Base-by-base conservation (phyloP, 2,113 vertebrate species). In the Ammodytes dubius region DNA sequence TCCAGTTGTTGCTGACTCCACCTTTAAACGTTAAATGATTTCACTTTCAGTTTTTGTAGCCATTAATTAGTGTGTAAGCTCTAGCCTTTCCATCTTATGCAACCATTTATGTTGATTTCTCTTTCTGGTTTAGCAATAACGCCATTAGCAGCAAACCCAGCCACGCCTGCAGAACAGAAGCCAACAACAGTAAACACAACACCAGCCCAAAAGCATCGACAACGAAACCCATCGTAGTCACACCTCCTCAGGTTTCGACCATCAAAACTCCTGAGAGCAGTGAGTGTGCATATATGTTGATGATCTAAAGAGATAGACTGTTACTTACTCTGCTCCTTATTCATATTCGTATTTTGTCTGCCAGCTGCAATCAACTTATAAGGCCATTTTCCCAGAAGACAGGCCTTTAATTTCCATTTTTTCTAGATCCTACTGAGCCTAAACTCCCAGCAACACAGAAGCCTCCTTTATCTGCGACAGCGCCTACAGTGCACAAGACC, bases 391-490 rank as follows among this genome's bases (percentile, higher is more conserved):
- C 60, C 40, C 27, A 7, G 1, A 39, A 6, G 50, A 42, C 12
- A 40, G 5, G 4, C 46, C 35, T 27, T 53, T 42, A 6, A 13
- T 60, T 56, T 12, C 17, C 4, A 2, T 13, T 65, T 53, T 37
- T 60, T 39, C n/a, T 10, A 71, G 49, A 0, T 19, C 1, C 0
- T 6, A 0, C n/a, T 27, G 1, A 0, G 0, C 0, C 0, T 19
- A 0, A 12, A 54, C 1, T 2, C 10, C 0, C 0, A 7, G 2
- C 2, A 8, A 4, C 50, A 11, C 0, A 3, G 61, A 19, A 4
- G 7, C 5, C 40, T 2, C 1, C 8, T 17, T 0, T 46, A 45
- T 0, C 40, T 8, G 0, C 58, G 19, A 0, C 63, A 4, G 0
- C 17, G 37, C 8, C 53, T 10, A 2, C 66, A 19, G 1, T 1